These are phyloP conservation scores for Crocuta crocuta DNA, from an alignment of 2,113 vertebrate species.

Conservation along the genomic window DNA sequence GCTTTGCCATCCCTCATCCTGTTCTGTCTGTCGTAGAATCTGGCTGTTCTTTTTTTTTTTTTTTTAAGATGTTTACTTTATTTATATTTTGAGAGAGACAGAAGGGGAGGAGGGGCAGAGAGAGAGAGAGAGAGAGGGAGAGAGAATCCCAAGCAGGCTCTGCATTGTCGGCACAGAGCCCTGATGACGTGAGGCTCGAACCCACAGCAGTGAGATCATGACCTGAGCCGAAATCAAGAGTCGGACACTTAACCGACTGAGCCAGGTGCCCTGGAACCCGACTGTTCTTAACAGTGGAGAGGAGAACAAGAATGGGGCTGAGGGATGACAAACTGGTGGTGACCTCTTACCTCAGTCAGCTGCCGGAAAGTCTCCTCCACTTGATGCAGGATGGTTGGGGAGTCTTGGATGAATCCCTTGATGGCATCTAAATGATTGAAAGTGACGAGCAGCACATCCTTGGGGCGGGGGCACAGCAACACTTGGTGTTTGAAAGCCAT, in stretches of 20 bases:
- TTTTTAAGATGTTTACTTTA: no score
- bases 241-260: no score
- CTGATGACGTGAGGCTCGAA: no score
- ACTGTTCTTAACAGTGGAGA: neutral
- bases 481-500: conserved; percentile 99
- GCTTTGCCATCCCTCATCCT: neutral
- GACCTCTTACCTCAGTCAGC: conserved; percentile 92
- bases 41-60: neutral
- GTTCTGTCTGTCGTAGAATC: neutral
- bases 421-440: conserved; percentile 99
- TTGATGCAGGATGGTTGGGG: conserved; percentile 93
- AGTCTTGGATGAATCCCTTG: conserved; percentile 94
- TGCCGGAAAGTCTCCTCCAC: conserved; percentile 95
- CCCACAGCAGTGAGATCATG: no score
- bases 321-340: accelerated
- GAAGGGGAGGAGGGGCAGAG: no score
- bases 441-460: conserved; percentile 95
- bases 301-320: neutral
- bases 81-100: no score
- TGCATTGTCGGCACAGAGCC: no score
- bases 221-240: no score
- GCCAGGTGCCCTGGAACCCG: neutral
- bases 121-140: no score
- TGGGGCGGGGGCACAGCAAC: conserved; percentile 95
- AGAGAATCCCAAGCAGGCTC: no score